Base-by-base conservation (phyloP, 2,113 vertebrate genomes). In the Bagarius yarrelli region DNA sequence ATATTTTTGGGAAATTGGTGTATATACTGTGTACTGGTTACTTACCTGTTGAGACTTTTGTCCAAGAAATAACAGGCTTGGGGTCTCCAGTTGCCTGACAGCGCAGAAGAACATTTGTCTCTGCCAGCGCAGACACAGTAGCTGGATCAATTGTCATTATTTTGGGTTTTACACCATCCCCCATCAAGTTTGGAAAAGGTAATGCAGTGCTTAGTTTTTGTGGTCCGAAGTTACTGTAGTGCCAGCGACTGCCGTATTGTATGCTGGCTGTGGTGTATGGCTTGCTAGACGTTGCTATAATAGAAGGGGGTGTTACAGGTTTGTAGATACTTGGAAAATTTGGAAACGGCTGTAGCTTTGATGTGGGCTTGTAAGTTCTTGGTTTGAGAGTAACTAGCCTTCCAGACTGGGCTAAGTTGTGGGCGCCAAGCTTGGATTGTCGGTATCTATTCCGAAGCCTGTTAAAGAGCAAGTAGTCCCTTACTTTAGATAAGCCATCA, bases 11-110 rank as follows among this genome's bases (percentile, higher is more conserved):
- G 5, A 16, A 34, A 34, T 14, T 55, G 32, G 11, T 73, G 27
- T 55, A 53, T 53, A 32, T 32, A 21, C 4, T 55, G 27, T 55
- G 15, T 44, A 25, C 25, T 59, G n/a, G 25, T 23, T 3, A 53
- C 85, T n/a, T 57, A 90, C 94, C 93, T 87, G 93, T 93, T 52
- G 94, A 94, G 50, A 94, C 90, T 86, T 93, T 94, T 73, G 89
- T 94, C 94, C 94, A 94, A 80, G 92, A 88, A 1, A 94, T 83
- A 21, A 21, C 84, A 13, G 92, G 92, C 77, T 88, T 83, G 15
- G 93, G 93, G 34, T 87, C 90, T 16, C 93, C 94, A n/a, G 81
- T 83, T 75, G 90, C 90, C 84, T 91, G 88, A 81, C 94, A 94
- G 8, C 81, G 88, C 76, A 94, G 83, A 30, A 89, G 79, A 40